Evolutionary conservation across 2,797 vertebrate genomes (phyloP), one percentile per base, ranked within the genome.

Genomic region (Chaetophractus vellerosus): DNA sequence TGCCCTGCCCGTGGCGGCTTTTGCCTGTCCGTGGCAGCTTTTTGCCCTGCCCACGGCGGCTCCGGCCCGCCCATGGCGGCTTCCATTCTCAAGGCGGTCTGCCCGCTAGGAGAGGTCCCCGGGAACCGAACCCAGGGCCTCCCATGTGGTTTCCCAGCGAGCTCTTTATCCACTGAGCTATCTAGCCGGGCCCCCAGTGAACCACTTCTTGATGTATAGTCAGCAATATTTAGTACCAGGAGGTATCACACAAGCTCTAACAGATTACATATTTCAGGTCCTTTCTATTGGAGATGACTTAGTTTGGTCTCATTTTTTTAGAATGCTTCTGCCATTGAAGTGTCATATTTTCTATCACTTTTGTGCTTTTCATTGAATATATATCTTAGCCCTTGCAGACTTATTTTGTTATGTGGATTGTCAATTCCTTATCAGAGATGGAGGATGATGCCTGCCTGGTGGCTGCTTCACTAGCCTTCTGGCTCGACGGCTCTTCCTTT

Each of bases 171-270:
- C n/a, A n/a, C n/a, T n/a, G n/a, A n/a, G n/a, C n/a, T n/a, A n/a
- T n/a, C n/a, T n/a, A n/a, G n/a, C n/a, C 45, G 9, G 1, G n/a
- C n/a, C n/a, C 9, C 9, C 83, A n/a, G 36, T 74, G 96, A 88
- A 93, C 86, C 0, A 2, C 82, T 90, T 86, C 38, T 66, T 71
- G 80, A 36, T 88, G 72, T 50, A 89, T 93, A 78, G 94, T 87
- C 95, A 83, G 93, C 85, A 93, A 91, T 71, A 52, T 41, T 38
- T 41, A 93, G 63, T 88, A 75, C 48, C 57, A 69, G 90, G 55
- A 96, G 96, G 92, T 92, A 95, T 92, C 61, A 87, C 68, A 24
- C 36, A 88, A 88, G 86, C 68, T 91, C 41, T 48, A 69, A 31
- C 1, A 7, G 45, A 59, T 31, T 66, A 33, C 41, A 48, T 24